Percentiles rank a stretch among this genome's conserved stretches.
Conservation (phyloP, 2,888 invertebrate genomes). For the Salticus scenicus region DNA sequence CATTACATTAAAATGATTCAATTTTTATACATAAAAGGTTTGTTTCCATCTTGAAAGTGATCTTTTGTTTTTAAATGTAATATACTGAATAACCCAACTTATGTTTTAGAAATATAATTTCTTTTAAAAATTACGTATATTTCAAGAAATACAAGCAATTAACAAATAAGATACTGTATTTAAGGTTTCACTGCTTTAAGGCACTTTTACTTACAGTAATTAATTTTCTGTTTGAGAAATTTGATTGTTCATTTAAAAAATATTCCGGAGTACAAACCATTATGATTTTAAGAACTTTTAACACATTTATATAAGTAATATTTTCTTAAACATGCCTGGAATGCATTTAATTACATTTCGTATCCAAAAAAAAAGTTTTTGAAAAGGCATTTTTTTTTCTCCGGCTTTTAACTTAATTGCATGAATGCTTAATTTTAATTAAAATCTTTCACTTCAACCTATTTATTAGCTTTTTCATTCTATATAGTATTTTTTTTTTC, state of each 20-base stretch:
- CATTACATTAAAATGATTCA: too few relatives aligned
- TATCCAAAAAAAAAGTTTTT: constrained; percentile 2
- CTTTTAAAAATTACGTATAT: too few relatives aligned
- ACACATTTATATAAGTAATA: neutral
- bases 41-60: too few relatives aligned
- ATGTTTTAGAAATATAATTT: too few relatives aligned
- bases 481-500: neutral
- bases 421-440: constrained; percentile 52
- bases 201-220: constrained; percentile 9
- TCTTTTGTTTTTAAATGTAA: too few relatives aligned
- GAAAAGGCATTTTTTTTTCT: neutral
- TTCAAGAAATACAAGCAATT: too few relatives aligned
- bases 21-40: too few relatives aligned
- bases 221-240: neutral
- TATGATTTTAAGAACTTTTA: neutral
- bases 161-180: too few relatives aligned
- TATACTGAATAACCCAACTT: too few relatives aligned
- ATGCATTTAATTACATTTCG: constrained; percentile 16
- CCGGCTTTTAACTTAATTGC: neutral
- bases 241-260: neutral
- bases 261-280: neutral
- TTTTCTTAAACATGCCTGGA: constrained; percentile 3
- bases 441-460: constrained; percentile 47
- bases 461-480: constrained; percentile 5
- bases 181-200: neutral